These are phyloP conservation scores for Trochalopteron elliotii DNA, from an alignment of 2,113 vertebrate species.

Conservation along the genomic window DNA sequence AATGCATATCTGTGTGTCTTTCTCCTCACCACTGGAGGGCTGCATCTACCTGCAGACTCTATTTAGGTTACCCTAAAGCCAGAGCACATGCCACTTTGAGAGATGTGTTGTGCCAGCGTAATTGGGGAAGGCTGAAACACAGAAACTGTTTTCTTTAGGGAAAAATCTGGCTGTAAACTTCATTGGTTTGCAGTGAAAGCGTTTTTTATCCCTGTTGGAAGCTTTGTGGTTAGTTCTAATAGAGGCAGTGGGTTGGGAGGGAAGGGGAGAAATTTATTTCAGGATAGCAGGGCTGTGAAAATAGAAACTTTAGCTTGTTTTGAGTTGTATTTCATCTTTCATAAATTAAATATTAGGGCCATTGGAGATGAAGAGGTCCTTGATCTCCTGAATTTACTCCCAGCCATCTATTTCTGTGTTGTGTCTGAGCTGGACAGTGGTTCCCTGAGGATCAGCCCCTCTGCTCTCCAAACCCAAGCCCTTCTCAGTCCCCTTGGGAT, in stretches of 20 bases:
- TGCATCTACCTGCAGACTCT: not conserved
- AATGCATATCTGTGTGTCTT: not conserved
- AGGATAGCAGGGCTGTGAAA: not conserved
- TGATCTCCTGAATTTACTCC: not conserved
- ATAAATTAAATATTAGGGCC: not conserved
- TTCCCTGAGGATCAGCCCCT: not conserved
- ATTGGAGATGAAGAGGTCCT: accelerated
- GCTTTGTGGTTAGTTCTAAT: not conserved
- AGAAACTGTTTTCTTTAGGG: constrained; percentile 6
- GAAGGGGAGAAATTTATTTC: not conserved
- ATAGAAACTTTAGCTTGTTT: not conserved
- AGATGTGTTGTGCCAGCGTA: not conserved
- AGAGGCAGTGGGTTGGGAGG: not conserved
- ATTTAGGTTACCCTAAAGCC: not conserved
- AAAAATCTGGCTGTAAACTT: not conserved
- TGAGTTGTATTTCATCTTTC: not conserved
- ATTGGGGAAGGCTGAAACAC: not conserved
- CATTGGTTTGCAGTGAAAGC: not conserved
- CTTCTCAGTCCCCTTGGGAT: accelerated
- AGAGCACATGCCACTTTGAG: not conserved
- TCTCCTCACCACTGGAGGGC: constrained; percentile 46
- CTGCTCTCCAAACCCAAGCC: not conserved
- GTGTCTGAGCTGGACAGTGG: not conserved
- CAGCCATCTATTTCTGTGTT: accelerated
- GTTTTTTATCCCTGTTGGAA: not conserved